phyloP scores from a whole-genome alignment of 2,888 invertebrate species.

The Galerucella pusilla region DNA sequence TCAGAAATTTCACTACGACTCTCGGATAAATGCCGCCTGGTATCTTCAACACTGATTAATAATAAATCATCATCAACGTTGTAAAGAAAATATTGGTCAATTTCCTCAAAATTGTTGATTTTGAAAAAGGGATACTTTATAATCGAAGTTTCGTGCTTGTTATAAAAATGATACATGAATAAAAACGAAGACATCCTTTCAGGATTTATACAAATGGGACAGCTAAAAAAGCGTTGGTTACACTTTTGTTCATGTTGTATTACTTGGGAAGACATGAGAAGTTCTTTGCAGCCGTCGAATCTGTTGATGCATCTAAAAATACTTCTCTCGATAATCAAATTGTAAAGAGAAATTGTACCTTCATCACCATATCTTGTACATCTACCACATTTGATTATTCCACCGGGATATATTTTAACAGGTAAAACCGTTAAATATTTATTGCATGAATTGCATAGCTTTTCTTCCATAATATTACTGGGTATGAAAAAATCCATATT shows the following conservation, averaged over 20 bases:
- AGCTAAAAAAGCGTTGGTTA: too few species aligned
- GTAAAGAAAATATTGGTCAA: background rate
- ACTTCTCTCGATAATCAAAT: background rate
- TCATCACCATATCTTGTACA: background rate
- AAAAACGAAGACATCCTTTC: background rate
- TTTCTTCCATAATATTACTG: background rate
- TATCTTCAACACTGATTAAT: background rate
- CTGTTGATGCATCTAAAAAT: background rate
- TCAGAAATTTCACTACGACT: too few species aligned
- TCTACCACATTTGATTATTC: too few species aligned
- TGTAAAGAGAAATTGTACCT: background rate
- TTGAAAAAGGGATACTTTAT: background rate
- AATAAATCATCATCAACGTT: background rate
- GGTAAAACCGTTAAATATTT: too few species aligned
- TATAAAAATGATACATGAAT: background rate
- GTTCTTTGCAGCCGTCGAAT: too few species aligned
- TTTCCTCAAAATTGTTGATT: background rate
- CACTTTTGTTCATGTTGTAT: too few species aligned
- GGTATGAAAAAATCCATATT: background rate
- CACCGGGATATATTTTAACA: too few species aligned
- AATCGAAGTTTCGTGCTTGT: background rate
- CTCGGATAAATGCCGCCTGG: background rate
- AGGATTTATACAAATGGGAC: background rate
- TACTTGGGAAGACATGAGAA: too few species aligned
- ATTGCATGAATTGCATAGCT: background rate